Evolutionary conservation across 2,113 vertebrate species (phyloP), one percentile per base, ranked within the genome.

Genomic region (Silurus meridionalis): DNA sequence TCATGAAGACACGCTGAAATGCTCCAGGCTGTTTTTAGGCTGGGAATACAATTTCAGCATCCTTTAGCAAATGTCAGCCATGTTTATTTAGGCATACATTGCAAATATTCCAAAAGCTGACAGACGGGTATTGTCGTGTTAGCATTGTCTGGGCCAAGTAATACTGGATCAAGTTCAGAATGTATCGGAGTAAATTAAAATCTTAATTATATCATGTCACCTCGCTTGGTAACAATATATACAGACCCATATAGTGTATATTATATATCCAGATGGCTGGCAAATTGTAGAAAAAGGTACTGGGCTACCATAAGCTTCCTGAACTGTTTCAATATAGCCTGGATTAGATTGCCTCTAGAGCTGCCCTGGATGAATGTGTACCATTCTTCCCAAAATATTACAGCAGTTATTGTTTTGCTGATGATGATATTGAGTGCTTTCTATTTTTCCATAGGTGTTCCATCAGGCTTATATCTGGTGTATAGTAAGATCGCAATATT

Each of bases 1-100:
- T 72, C 53, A 83, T 60, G 53, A 57, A 83, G 82, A 83, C 67
- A 52, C n/a, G 83, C 57, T n/a, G 71, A 61, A 23, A 72, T 50
- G 67, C 69, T 46, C 11, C 14, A 10, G 58, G 83, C 58, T 52
- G 57, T 25, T 63, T 74, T 19, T 60, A 9, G 55, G 9, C 48
- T 74, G 23, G 19, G 11, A 75, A 50, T 52, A 52, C 72, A 52
- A 52, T 75, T 75, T 52, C 72, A 52, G 4, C 48, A 52, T 75
- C 72, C 72, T 75, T 75, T 75, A 52, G 9, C 9, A 75, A 75
- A 75, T 75, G 21, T n/a, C 48, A 52, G 0, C 10, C 23, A 52
- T 52, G 7, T 75, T 75, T 75, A 23, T 50, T 50, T 50, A 74
- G 17, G 8, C 7, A 69, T 69, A 69, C 37, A 6, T 46, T 19